Conservation (phyloP, 2,113 vertebrate species). For the Thymallus thymallus region DNA sequence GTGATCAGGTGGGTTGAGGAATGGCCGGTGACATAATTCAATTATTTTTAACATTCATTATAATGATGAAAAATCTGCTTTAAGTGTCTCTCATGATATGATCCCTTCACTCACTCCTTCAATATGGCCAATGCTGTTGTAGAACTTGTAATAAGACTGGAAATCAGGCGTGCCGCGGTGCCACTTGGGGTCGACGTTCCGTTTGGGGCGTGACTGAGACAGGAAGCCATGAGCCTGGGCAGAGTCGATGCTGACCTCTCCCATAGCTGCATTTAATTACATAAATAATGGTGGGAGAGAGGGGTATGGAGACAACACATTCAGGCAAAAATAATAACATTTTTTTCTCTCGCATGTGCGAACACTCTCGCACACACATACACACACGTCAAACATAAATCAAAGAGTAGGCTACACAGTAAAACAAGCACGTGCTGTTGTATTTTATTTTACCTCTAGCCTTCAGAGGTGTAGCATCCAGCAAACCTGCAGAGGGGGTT, state of each 20-base stretch:
- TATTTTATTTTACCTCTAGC: conserved; percentile 44
- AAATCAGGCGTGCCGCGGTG: conserved; percentile 62
- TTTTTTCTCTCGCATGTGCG: no score
- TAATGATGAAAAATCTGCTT: neutral
- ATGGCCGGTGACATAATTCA: neutral
- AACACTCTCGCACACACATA: neutral
- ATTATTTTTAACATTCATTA: neutral
- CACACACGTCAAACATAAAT: neutral
- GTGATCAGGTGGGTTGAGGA: neutral
- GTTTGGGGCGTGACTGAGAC: conserved; percentile 55
- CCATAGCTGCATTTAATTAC: conserved; percentile 12
- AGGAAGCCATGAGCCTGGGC: conserved; percentile 64
- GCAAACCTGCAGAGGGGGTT: conserved; percentile 49
- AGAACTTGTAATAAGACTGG: conserved; percentile 73
- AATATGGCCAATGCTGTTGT: conserved; percentile 73
- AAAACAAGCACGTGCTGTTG: neutral
- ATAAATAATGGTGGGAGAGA: neutral
- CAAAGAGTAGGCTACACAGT: neutral
- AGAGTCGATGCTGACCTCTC: conserved; percentile 48
- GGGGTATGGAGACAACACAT: neutral
- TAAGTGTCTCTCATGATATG: neutral
- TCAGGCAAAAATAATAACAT: neutral
- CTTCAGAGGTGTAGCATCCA: conserved; percentile 59
- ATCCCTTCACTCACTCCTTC: conserved; percentile 63
- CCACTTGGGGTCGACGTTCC: conserved; percentile 66